A percentile compares a stretch with the other conserved stretches of the same genome.
Evolutionary conservation across 2,797 vertebrate genomes (phyloP).

Genomic region (Channallabes apus): DNA sequence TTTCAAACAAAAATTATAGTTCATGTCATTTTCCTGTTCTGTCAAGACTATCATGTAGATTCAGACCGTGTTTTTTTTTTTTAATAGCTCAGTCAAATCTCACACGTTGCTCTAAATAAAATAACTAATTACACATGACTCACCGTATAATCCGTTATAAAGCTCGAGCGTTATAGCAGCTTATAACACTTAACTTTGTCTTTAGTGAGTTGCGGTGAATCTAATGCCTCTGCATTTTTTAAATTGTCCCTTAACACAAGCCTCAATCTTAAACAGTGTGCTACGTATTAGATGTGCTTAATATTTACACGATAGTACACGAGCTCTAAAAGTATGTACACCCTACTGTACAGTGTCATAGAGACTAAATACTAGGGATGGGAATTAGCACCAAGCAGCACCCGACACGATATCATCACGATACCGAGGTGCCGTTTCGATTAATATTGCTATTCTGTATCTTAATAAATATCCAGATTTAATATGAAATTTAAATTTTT

Average conservation of each 20-base stretch:
- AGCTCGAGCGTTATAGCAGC: not conserved
- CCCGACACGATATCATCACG: too few species aligned
- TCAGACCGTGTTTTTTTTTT: not conserved
- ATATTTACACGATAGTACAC: not conserved
- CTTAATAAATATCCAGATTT: too few species aligned
- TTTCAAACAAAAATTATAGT: not conserved
- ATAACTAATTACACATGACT: not conserved
- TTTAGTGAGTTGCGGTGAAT: not conserved
- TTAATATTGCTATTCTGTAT: too few species aligned
- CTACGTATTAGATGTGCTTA: not conserved
- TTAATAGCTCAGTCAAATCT: not conserved
- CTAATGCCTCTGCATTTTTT: not conserved
- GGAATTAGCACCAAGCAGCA: too few species aligned
- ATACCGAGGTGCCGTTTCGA: too few species aligned
- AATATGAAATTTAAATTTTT: too few species aligned
- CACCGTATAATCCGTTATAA: not conserved
- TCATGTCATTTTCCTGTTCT: not conserved
- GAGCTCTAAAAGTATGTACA: not conserved
- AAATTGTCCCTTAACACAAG: not conserved
- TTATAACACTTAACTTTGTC: too few species aligned
- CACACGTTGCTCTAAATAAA: not conserved
- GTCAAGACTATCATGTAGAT: not conserved
- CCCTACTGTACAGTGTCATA: too few species aligned
- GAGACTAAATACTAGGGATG: too few species aligned
- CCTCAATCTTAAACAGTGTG: not conserved